A percentile compares a stretch with the other conserved stretches of the same genome.
These are phyloP conservation scores for Brachylomia viminalis DNA, from an alignment of 2,888 invertebrate species.

Conservation along the genomic window DNA sequence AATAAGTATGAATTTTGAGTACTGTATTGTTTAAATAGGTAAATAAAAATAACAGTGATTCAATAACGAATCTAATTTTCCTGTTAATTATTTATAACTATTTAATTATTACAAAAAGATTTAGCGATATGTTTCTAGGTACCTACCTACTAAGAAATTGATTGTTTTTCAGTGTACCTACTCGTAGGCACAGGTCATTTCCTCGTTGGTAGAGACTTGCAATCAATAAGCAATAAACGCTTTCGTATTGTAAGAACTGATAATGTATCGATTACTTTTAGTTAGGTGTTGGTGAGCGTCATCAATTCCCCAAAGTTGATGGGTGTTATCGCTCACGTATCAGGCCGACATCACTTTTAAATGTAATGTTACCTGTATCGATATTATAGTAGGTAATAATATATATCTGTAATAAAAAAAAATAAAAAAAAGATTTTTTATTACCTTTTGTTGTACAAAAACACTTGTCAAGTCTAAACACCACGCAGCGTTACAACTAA, in stretches of 20 bases:
- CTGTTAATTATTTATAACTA: constrained; percentile 18
- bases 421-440: too few relatives aligned
- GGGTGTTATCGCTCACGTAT: constrained; percentile 64
- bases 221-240: constrained; percentile 38
- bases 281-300: constrained; percentile 33
- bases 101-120: constrained; percentile 16
- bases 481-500: too few relatives aligned
- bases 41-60: constrained; percentile 29
- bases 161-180: constrained; percentile 31
- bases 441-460: too few relatives aligned
- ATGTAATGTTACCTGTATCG: constrained; percentile 21
- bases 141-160: constrained; percentile 8
- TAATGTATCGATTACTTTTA: constrained; percentile 60
- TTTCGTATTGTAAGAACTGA: constrained; percentile 46
- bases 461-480: too few relatives aligned
- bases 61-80: constrained; percentile 38
- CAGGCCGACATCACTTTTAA: constrained; percentile 54
- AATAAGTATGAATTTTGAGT: constrained; percentile 45
- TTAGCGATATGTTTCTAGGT: constrained; percentile 3
- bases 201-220: neutral
- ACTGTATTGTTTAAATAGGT: constrained; percentile 5
- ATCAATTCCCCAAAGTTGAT: constrained; percentile 57
- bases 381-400: neutral
- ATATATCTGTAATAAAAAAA: constrained; percentile 14
- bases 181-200: too few relatives aligned